A percentile compares a stretch with the other conserved stretches of the same genome.
Evolutionary conservation across 2,888 invertebrate species (phyloP).

Genomic region (Eutolmus rufibarbis): DNA sequence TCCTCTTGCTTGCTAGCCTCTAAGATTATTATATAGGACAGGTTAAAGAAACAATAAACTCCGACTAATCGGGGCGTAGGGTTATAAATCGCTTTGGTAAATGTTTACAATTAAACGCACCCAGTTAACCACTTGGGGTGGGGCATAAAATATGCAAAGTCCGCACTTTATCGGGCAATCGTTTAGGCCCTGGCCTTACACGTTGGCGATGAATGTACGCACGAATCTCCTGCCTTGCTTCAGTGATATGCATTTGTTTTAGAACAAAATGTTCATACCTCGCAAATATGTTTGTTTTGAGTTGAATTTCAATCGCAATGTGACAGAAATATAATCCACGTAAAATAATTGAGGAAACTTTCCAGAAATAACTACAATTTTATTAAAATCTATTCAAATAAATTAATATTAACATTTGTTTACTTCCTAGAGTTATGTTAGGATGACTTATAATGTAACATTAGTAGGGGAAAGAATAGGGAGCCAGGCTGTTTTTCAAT

Average conservation of each 20-base stretch:
- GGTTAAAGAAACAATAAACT: not conserved
- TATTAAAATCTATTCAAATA: too few species aligned
- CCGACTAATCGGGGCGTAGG: not conserved
- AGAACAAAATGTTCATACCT: not conserved
- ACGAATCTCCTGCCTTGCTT: not conserved
- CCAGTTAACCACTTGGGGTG: not conserved
- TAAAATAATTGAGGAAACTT: too few species aligned
- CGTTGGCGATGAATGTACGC: not conserved
- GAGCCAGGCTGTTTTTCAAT: too few species aligned
- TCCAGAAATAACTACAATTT: too few species aligned
- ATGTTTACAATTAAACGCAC: not conserved
- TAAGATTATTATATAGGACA: not conserved
- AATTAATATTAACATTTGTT: too few species aligned
- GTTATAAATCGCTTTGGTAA: not conserved
- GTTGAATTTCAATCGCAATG: too few species aligned
- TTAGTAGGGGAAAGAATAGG: too few species aligned
- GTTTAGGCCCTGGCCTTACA: not conserved
- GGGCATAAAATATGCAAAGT: not conserved
- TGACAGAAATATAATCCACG: too few species aligned
- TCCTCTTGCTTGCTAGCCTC: not conserved
- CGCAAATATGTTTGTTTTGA: not conserved
- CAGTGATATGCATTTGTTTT: not conserved
- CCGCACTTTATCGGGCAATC: not conserved
- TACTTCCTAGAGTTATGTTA: too few species aligned
- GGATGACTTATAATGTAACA: too few species aligned